Base-by-base conservation (phyloP, 2,113 vertebrate species). In the Platysternon megacephalum region DNA sequence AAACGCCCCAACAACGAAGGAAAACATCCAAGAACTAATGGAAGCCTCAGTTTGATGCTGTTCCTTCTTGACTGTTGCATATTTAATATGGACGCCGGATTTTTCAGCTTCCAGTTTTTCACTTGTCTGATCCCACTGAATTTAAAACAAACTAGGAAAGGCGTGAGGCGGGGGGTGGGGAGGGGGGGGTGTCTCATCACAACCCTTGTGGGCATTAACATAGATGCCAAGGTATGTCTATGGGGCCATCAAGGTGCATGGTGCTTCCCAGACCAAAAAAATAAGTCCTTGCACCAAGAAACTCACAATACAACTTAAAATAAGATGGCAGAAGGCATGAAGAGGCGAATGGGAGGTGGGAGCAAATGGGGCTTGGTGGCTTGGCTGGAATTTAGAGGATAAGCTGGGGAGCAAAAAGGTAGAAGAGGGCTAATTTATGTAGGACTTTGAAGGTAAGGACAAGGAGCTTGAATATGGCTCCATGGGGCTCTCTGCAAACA, bases 161-260 rank as follows among this genome's bases (percentile, higher is more conserved):
- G 16, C 0, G 49, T n/a, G 58, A 11, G 46, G 44, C 44, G 6
- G 44, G 44, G 44, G 44, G 46, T 8, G 46, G 46, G 46, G 11
- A 11, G 48, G 12, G 48, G 48, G 1, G 13, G 48, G 74, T 11
- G 42, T 65, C 48, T 61, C 79, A 32, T 7, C 46, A 46, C 49
- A 39, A 0, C 0, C 46, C 89, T 68, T n/a, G 58, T 32, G 52
- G 65, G 17, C 1, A 1, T 8, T 16, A 82, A 35, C 17, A 65
- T 4, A 3, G 24, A 52, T 52, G 51, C 51, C 51, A 52, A 35
- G 35, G 8, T 6, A 55, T 49, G 85, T 86, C 81, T 46, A 19
- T 22, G 16, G 49, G 24, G n/a, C 46, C 46, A 82, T 21, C 48
- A 39, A 85, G 28, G n/a, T 2, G 3, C 22, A 1, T 8, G 24